Evolutionary conservation across 2,888 invertebrate species (phyloP).

Genomic region (Mantis religiosa): DNA sequence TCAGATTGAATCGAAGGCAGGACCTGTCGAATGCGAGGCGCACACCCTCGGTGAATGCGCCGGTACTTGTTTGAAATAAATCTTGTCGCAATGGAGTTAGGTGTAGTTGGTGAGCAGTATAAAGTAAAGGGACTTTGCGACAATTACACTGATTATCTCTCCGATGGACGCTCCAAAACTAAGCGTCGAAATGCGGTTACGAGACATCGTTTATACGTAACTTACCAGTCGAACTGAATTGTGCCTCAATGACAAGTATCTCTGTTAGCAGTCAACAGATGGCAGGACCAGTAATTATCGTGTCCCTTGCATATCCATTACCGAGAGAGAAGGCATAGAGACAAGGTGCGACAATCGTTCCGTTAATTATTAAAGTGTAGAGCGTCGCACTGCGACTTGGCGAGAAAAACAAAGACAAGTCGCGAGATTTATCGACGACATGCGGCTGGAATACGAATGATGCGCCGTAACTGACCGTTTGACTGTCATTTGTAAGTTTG

Average conservation of each 20-base stretch:
- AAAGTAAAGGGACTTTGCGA: neutral
- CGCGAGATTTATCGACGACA: neutral
- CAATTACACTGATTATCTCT: neutral
- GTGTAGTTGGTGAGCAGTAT: too few species aligned
- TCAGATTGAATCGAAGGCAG: too few species aligned
- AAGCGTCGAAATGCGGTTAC: neutral
- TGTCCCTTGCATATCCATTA: neutral
- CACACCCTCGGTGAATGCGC: too few species aligned
- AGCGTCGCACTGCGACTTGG: neutral
- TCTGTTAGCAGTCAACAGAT: neutral
- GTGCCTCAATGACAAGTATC: neutral
- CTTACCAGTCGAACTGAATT: neutral
- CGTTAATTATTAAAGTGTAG: neutral
- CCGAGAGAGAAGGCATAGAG: neutral
- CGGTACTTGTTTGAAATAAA: too few species aligned
- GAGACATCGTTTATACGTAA: neutral
- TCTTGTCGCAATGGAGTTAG: too few species aligned
- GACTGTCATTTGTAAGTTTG: neutral
- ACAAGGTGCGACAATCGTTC: neutral
- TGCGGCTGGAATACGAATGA: neutral
- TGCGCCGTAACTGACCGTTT: neutral
- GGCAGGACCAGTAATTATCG: neutral
- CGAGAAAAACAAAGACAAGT: neutral
- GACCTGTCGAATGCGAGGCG: too few species aligned
- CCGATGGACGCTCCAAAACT: neutral